These are phyloP conservation scores for Anguilla japonica DNA, from an alignment of 2,113 vertebrate species.

Conservation along the genomic window DNA sequence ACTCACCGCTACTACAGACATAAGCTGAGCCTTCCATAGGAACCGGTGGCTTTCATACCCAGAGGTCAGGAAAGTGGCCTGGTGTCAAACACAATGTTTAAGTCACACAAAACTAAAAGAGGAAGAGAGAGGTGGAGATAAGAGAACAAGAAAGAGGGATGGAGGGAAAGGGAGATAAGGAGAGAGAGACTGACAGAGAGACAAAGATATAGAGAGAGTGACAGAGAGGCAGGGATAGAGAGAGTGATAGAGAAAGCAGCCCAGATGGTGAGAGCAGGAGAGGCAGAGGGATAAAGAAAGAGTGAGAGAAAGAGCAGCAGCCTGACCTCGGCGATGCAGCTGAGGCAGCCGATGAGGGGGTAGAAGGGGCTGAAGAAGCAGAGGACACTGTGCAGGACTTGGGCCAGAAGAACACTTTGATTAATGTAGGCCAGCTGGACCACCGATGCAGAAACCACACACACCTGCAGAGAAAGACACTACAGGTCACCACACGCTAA, in stretches of 20 bases:
- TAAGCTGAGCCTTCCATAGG: constrained; percentile 79
- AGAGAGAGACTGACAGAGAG: background rate
- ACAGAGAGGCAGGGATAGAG: background rate
- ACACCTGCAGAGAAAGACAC: constrained; percentile 57
- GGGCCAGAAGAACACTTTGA: constrained; percentile 62
- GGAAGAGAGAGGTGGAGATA: background rate
- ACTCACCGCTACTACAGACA: constrained; percentile 82
- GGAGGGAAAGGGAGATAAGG: too few relatives aligned
- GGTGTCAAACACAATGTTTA: background rate
- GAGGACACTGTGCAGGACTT: constrained; percentile 78
- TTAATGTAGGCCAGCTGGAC: constrained; percentile 77
- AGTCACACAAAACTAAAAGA: background rate
- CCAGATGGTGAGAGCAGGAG: background rate
- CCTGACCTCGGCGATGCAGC: constrained; percentile 87
- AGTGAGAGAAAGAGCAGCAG: background rate
- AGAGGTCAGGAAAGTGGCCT: constrained; percentile 71
- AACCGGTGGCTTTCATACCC: constrained; percentile 61
- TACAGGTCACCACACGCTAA: background rate
- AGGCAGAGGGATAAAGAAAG: too few relatives aligned
- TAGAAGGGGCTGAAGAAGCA: constrained; percentile 88
- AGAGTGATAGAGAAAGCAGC: background rate
- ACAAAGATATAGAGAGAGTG: background rate
- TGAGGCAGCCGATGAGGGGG: constrained; percentile 89
- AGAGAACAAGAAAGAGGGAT: background rate
- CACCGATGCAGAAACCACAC: constrained; percentile 68